These are phyloP conservation scores for Tachina grossa DNA, from an alignment of 2,888 invertebrate species.

Conservation along the genomic window DNA sequence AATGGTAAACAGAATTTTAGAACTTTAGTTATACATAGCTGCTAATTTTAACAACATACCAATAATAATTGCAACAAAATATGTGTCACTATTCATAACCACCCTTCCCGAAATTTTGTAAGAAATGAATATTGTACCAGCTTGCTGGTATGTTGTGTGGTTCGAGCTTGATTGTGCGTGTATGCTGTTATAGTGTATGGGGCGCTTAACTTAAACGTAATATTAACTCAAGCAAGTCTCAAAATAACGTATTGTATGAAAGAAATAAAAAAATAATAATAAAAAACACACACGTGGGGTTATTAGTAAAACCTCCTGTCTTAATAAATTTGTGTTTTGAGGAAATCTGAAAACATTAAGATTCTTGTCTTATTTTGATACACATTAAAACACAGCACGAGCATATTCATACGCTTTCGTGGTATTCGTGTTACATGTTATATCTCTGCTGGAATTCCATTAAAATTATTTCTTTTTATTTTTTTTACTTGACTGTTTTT, in stretches of 20 bases:
- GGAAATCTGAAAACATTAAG: not conserved
- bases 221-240: not conserved
- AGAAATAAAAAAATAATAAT: not conserved
- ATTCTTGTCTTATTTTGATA: not conserved
- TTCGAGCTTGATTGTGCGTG: no score
- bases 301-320: not conserved
- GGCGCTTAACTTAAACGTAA: no score
- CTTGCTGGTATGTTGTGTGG: no score
- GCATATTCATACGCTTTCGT: not conserved
- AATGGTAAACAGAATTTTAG: no score
- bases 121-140: no score
- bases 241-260: not conserved
- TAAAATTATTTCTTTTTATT: conserved; percentile 20
- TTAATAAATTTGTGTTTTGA: not conserved
- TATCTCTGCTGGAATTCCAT: conserved; percentile 22
- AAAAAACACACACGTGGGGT: not conserved
- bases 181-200: no score
- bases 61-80: no score
- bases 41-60: no score
- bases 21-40: no score
- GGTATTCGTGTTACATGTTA: not conserved
- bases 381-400: conserved; percentile 3
- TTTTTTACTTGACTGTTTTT: not conserved
- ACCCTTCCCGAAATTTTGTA: no score
- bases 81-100: no score